These are phyloP conservation scores for Arremon brunneinucha DNA, from an alignment of 2,797 vertebrate genomes.

Conservation along the genomic window DNA sequence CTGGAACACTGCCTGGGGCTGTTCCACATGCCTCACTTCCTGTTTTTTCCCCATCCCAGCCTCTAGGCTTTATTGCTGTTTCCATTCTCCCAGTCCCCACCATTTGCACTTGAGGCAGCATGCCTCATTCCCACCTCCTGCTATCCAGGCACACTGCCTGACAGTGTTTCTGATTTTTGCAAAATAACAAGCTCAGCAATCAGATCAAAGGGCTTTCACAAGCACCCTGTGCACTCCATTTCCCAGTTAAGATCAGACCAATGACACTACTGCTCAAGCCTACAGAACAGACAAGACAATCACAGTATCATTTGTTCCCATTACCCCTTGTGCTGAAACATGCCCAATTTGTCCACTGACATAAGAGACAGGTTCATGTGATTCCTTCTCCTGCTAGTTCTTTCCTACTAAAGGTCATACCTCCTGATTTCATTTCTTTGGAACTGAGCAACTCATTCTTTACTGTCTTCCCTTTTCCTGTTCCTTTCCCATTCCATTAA, in stretches of 20 bases:
- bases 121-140: background rate
- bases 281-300: background rate
- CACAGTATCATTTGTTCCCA: background rate
- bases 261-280: background rate
- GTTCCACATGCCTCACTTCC: background rate
- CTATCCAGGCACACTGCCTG: background rate
- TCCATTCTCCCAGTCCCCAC: background rate
- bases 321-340: background rate
- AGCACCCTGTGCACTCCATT: background rate
- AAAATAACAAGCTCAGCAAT: background rate
- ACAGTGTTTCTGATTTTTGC: background rate
- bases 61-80: background rate
- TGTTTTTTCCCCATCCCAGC: background rate
- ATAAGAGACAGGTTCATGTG: background rate
- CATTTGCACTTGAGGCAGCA: background rate
- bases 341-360: background rate
- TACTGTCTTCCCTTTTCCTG: background rate
- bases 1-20: background rate
- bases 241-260: background rate
- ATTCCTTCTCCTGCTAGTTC: background rate
- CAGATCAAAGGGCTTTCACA: background rate
- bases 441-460: background rate
- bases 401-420: background rate
- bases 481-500: background rate
- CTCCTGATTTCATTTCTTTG: background rate